These are phyloP conservation scores for Daktulosphaira vitifoliae DNA, from an alignment of 1,140 invertebrate species.

Conservation along the genomic window DNA sequence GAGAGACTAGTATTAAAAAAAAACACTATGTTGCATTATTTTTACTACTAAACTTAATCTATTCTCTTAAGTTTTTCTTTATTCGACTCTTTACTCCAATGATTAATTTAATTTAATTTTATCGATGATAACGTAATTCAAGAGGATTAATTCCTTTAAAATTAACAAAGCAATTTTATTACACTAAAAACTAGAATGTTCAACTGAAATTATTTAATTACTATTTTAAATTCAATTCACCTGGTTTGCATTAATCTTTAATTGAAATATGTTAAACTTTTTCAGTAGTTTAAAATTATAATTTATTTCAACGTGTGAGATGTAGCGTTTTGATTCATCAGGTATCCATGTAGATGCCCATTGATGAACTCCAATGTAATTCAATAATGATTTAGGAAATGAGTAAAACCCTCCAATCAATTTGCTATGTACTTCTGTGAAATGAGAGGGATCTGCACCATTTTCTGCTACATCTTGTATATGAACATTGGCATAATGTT, in stretches of 20 bases:
- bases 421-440: conserved; percentile 61
- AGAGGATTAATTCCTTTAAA: too few relatives aligned
- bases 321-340: conserved; percentile 45
- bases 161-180: too few relatives aligned
- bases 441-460: conserved; percentile 73
- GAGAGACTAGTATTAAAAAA: too few relatives aligned
- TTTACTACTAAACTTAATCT: too few relatives aligned
- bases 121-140: too few relatives aligned
- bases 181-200: too few relatives aligned
- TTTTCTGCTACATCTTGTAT: conserved; percentile 87
- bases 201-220: too few relatives aligned
- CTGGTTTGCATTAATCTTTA: conserved; percentile 52
- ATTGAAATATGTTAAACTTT: conserved; percentile 44
- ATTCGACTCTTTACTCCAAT: too few relatives aligned
- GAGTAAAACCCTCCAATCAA: conserved; percentile 48
- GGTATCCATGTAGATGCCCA: conserved; percentile 42
- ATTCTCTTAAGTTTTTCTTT: too few relatives aligned
- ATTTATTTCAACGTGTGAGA: conserved; percentile 50
- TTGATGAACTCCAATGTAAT: conserved; percentile 39
- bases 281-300: conserved; percentile 52
- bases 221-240: too few relatives aligned
- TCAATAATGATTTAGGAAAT: conserved; percentile 39
- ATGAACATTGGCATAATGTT: conserved; percentile 65
- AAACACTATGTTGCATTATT: too few relatives aligned
- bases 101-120: too few relatives aligned